Evolutionary conservation across 1,140 invertebrate genomes (phyloP), one percentile per base, ranked within the genome.

Genomic region (Drosophila athabasca): DNA sequence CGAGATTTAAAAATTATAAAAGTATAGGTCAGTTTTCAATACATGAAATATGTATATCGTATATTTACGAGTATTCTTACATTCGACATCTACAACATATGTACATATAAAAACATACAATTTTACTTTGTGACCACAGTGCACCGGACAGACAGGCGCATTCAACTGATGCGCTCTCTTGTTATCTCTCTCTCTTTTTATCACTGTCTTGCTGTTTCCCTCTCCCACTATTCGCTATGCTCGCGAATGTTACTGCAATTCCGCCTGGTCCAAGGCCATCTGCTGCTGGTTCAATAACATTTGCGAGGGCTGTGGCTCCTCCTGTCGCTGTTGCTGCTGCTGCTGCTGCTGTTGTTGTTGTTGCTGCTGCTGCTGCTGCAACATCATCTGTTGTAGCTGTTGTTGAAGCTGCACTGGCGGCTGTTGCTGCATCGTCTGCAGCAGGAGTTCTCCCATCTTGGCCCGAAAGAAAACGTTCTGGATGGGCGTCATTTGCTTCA

Each of bases 401-500:
- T 39, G 50, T n/a, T 39, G 35, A 13, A 39, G 49, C 15, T 48
- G 54, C 71, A 70, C 17, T 35, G 65, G 70, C 41, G 64, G 54
- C 15, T 82, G 69, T 7, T 87, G 82, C 79, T 87, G 82, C 82
- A 91, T 79, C 6, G 80, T 91, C 22, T 88, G 79, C 39, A 91
- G 52, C 54, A 91, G 57, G 15, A 91, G 46, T 9, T 91, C 90
- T 11, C 90, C 76, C 90, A 91, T 88, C 52, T 79, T 90, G 58
- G 90, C 90, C 31, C 90, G 83, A 71, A 91, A 91, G 48, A 62
- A 68, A 6, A 91, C 54, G 60, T 91, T 91, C 46, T 91, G 90
- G 31, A 90, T 50, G 44, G 87, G 68, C 43, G 70, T 68, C 90
- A 91, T 90, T 68, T 90, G 77, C 66, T 91, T 91, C 90, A 91